Percentiles rank a stretch among this genome's conserved stretches.
Conservation (phyloP, 2,113 vertebrate species). For the Hoplias malabaricus region DNA sequence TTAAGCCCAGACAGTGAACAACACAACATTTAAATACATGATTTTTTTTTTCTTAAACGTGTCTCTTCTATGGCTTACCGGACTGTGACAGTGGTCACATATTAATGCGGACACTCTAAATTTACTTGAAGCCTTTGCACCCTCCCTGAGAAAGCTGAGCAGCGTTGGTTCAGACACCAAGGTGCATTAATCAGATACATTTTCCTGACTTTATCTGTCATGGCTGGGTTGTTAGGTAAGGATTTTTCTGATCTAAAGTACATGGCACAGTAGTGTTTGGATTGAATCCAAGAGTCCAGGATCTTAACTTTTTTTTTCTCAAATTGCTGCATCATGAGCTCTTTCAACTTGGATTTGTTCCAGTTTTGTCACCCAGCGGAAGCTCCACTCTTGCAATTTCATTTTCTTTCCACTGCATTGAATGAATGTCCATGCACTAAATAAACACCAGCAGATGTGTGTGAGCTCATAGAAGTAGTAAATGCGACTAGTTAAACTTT, state of each 20-base stretch:
- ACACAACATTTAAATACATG: background rate
- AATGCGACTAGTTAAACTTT: too few relatives aligned
- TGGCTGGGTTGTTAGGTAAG: slow-evolving; percentile 21
- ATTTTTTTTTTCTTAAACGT: background rate
- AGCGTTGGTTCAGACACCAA: slow-evolving; percentile 43
- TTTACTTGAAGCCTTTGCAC: slow-evolving; percentile 44
- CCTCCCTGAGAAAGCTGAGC: slow-evolving; percentile 35
- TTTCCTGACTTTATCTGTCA: slow-evolving; percentile 18
- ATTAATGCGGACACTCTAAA: slow-evolving; percentile 53
- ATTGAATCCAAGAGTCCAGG: background rate
- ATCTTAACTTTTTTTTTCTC: background rate
- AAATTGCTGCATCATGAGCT: background rate
- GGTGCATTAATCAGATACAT: slow-evolving; percentile 41
- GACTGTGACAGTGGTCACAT: slow-evolving; percentile 59
- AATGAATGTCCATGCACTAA: too few relatives aligned
- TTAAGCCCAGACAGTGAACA: background rate
- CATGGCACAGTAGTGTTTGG: background rate
- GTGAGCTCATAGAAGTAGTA: too few relatives aligned
- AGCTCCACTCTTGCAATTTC: background rate
- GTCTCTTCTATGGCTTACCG: slow-evolving; percentile 9
- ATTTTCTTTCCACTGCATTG: background rate
- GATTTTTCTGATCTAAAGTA: slow-evolving; percentile 11
- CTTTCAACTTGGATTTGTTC: background rate
- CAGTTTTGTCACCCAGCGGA: background rate
- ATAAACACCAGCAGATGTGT: too few relatives aligned